Conservation (phyloP, 2,113 vertebrate genomes). For the Aegithalos caudatus region DNA sequence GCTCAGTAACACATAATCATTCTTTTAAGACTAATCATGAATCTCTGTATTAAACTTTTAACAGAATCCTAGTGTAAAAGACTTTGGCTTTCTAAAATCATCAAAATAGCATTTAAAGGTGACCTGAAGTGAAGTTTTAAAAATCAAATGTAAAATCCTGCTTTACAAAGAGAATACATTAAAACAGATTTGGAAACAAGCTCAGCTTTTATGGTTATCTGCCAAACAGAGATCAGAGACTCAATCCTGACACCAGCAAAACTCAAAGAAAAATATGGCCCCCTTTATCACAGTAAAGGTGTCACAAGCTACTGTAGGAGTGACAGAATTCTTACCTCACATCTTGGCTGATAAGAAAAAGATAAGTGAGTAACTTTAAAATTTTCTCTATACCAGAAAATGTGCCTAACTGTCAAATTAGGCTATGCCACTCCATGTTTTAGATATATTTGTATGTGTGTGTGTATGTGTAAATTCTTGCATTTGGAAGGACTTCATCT, state of each 20-base stretch:
- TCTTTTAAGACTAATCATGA: not conserved
- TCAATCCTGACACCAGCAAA: not conserved
- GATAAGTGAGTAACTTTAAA: not conserved
- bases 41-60: not conserved
- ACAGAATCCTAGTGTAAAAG: not conserved
- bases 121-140: not conserved
- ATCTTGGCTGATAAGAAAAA: not conserved
- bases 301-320: not conserved
- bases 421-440: not conserved
- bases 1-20: not conserved
- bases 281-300: not conserved
- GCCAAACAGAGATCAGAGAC: conserved; percentile 13
- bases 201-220: conserved; percentile 8
- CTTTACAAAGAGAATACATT: not conserved
- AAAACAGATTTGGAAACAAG: not conserved
- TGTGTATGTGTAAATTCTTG: not conserved
- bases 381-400: no score
- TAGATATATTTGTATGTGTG: not conserved
- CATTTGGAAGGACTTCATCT: not conserved
- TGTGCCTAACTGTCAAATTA: not conserved
- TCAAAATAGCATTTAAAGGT: not conserved
- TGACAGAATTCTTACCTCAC: not conserved
- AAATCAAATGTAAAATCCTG: not conserved
- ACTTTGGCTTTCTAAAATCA: not conserved
- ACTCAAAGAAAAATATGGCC: not conserved